A percentile compares a stretch with the other conserved stretches of the same genome.
phyloP scores from a whole-genome alignment of 2,797 vertebrate species.

The Artibeus lituratus region DNA sequence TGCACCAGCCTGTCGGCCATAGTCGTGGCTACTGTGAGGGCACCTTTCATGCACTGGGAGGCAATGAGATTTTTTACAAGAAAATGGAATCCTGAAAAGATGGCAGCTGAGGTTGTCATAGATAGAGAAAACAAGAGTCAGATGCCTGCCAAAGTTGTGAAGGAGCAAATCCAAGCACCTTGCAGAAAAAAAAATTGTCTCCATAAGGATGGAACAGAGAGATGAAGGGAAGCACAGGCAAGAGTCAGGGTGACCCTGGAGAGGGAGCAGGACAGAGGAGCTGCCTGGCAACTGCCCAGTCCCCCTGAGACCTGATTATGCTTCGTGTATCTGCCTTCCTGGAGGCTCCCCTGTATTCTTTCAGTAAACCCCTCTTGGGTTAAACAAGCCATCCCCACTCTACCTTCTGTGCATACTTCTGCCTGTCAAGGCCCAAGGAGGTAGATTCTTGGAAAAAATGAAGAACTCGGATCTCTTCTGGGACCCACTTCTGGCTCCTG shows the following conservation, averaged over 20 bases:
- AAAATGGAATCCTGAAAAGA: background rate
- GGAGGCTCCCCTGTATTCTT: background rate
- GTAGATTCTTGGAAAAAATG: background rate
- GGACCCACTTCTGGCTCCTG: background rate
- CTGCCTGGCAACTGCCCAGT: background rate
- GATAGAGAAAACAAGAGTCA: background rate
- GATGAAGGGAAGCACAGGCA: background rate
- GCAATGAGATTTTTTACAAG: background rate
- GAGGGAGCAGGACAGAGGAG: background rate
- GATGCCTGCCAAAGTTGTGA: background rate
- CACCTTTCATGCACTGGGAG: background rate
- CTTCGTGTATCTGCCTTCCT: background rate
- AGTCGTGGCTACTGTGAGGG: background rate
- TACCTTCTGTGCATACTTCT: background rate
- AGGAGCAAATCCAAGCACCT: background rate
- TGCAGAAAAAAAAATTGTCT: background rate
- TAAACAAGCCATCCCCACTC: background rate
- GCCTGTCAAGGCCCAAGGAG: background rate
- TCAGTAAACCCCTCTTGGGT: background rate
- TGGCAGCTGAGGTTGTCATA: background rate
- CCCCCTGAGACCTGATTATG: background rate
- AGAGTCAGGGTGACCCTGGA: background rate
- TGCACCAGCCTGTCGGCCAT: background rate
- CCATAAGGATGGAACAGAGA: background rate
- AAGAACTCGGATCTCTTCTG: background rate